Conservation (phyloP, 2,888 invertebrate genomes). For the Miltochrista miniata region DNA sequence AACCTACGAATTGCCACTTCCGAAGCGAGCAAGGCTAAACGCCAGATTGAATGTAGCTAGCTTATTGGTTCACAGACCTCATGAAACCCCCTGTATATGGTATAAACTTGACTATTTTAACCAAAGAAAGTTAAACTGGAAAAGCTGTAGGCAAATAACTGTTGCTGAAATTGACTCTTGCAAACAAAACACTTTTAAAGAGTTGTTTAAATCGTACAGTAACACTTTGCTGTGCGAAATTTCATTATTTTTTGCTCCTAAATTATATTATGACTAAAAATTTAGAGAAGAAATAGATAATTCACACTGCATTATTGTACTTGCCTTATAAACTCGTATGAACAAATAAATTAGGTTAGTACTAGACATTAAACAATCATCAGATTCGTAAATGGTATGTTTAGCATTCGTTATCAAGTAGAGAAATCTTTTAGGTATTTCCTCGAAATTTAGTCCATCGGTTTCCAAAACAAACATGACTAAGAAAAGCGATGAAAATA, state of each 20-base stretch:
- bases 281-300: too few relatives aligned
- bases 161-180: too few relatives aligned
- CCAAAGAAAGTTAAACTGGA: neutral
- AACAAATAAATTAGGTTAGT: too few relatives aligned
- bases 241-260: too few relatives aligned
- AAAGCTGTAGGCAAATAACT: too few relatives aligned
- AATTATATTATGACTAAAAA: too few relatives aligned
- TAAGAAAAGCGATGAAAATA: conserved; percentile 13
- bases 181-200: too few relatives aligned
- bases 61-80: neutral
- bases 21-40: conserved; percentile 60
- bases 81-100: neutral
- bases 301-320: too few relatives aligned
- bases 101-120: neutral
- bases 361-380: conserved; percentile 9
- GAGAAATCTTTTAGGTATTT: conserved; percentile 18
- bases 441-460: conserved; percentile 7
- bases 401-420: conserved; percentile 5
- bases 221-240: too few relatives aligned
- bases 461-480: conserved; percentile 25
- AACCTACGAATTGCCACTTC: conserved; percentile 66
- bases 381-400: conserved; percentile 4
- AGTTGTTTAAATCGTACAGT: too few relatives aligned
- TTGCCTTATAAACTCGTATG: too few relatives aligned
- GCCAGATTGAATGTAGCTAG: conserved; percentile 9